Evolutionary conservation across 2,113 vertebrate genomes (phyloP), one percentile per base, ranked within the genome.

Genomic region (Neodon shergylaensis): DNA sequence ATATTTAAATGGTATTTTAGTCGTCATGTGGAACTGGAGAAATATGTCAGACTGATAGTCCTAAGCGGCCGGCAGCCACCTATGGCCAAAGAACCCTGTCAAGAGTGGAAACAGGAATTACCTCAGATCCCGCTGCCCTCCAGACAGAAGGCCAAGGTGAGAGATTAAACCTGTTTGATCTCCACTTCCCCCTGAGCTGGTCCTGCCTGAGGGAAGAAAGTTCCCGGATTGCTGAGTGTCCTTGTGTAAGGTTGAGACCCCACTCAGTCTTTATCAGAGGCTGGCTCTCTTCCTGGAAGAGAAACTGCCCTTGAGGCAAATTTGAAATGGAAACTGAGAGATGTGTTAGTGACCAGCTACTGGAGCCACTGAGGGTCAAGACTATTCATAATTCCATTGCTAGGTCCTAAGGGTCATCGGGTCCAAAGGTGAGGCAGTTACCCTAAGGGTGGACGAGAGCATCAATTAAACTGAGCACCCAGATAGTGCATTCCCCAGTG

Each of bases 1-100:
- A 96, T 93, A 96, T 58, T 96, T 93, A 91, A 92, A 58, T 90
- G 81, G 91, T 33, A 86, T 94, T 96, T 96, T 86, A 63, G 89
- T 87, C 65, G 95, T 77, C 14, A 0, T 26, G 65, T 36, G 26
- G 65, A 95, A 66, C 82, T 47, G 66, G 74, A 90, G 72, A 74
- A 88, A 73, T 65, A 49, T 88, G 93, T 95, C 73, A 70, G 47
- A 83, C 2, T 74, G 86, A 95, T 54, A 66, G 72, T 88, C 36
- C 81, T n/a, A 36, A 92, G 81, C 63, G 42, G 44, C 74, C 22
- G 3, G 49, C 21, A 42, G 83, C 49, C 36, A 89, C 88, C 89
- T 70, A n/a, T 4, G 5, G 92, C 81, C 92, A 42, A 76, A 42
- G 39, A 94, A 39, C n/a, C 2, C 24, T 24, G 28, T 76, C 65